Percentiles rank a stretch among this genome's conserved stretches.
Evolutionary conservation across 2,888 invertebrate genomes (phyloP).

Genomic region (Amiota minor): DNA sequence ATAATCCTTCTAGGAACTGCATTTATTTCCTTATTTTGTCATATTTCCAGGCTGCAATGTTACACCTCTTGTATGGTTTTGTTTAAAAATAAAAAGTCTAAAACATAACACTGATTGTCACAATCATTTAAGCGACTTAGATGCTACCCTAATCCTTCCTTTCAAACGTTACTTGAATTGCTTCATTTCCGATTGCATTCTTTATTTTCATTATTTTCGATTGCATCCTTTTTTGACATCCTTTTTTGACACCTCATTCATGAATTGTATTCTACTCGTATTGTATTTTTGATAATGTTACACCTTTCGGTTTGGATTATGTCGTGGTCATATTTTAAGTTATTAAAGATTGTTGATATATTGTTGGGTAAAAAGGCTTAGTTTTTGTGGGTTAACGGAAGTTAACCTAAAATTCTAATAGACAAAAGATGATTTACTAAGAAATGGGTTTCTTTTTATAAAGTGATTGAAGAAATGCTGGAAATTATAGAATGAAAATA

Average conservation of each 20-base stretch:
- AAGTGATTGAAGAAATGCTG: background rate
- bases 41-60: too few relatives aligned
- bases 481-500: background rate
- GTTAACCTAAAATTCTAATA: conserved; percentile 24
- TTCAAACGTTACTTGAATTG: background rate
- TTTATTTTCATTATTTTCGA: background rate
- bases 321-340: conserved; percentile 6
- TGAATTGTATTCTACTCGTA: background rate
- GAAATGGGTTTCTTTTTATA: background rate
- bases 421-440: background rate
- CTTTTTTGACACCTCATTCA: too few relatives aligned
- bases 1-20: background rate
- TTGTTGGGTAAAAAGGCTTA: conserved; percentile 8
- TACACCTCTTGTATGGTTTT: too few relatives aligned
- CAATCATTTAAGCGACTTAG: conserved; percentile 4
- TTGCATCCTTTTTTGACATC: conserved; percentile 22
- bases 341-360: conserved; percentile 5
- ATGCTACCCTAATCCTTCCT: background rate
- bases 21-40: background rate
- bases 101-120: background rate
- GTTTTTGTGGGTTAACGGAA: conserved; percentile 21
- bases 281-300: conserved; percentile 16
- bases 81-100: too few relatives aligned
- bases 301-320: conserved; percentile 10
- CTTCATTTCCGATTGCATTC: conserved; percentile 16